Evolutionary conservation across 2,888 invertebrate genomes (phyloP).

Genomic region (Cryptosula pallasiana): DNA sequence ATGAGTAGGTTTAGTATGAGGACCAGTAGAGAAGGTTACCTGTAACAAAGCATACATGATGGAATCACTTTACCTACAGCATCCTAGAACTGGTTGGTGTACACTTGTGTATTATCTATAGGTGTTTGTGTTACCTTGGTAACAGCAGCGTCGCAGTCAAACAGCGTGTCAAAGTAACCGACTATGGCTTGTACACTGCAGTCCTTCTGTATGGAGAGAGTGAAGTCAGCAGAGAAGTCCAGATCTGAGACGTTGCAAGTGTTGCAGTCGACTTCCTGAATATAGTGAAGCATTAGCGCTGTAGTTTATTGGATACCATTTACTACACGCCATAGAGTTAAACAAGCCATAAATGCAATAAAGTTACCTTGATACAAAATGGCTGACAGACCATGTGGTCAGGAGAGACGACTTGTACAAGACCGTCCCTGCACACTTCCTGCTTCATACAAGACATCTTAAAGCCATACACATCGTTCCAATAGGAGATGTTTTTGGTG

Average conservation of each 20-base stretch:
- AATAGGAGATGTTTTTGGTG: conserved; percentile 63
- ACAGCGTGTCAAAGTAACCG: conserved; percentile 84
- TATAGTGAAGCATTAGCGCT: no score
- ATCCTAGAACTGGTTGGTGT: no score
- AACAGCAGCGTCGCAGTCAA: conserved; percentile 56
- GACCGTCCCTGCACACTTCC: conserved; percentile 74
- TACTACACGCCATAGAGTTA: no score
- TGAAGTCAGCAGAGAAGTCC: conserved; percentile 61
- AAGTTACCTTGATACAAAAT: conserved; percentile 55
- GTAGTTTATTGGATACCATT: no score
- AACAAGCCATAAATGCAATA: no score
- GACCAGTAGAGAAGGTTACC: conserved; percentile 59
- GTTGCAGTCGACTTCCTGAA: conserved; percentile 69
- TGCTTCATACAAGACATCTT: conserved; percentile 86
- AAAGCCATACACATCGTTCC: conserved; percentile 89
- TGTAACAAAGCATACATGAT: conserved; percentile 31
- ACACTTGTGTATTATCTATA: no score
- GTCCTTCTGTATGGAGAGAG: conserved; percentile 62
- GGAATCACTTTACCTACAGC: no score
- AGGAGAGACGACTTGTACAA: conserved; percentile 64
- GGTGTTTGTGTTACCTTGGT: no score
- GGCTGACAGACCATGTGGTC: conserved; percentile 66
- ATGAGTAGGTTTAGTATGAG: conserved; percentile 61
- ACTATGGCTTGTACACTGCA: conserved; percentile 73
- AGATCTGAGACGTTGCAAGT: conserved; percentile 65